Percentiles rank a stretch among this genome's conserved stretches.
phyloP scores from a whole-genome alignment of 2,797 vertebrate genomes.

The Arremon aurantiirostris region DNA sequence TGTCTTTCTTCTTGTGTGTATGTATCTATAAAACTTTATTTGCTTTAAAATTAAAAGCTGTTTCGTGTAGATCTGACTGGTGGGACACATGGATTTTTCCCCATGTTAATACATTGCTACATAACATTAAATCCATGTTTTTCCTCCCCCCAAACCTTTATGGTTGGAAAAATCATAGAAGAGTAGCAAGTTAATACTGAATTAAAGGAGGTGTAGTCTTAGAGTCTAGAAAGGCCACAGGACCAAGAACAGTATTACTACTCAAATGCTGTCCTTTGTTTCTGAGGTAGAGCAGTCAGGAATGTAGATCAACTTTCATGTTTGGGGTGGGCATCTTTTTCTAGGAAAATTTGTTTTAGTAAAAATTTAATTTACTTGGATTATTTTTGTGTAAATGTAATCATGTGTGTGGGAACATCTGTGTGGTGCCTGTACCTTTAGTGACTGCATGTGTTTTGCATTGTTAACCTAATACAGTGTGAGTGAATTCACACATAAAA shows the following conservation, averaged over 20 bases:
- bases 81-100: neutral
- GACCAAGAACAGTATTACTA: neutral
- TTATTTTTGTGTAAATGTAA: neutral
- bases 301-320: neutral
- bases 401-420: neutral
- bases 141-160: neutral
- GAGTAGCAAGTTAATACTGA: neutral
- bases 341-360: neutral
- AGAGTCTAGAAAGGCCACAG: neutral
- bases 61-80: neutral
- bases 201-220: neutral
- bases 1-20: neutral
- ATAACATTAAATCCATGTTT: neutral
- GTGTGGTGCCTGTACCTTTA: neutral
- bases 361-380: neutral
- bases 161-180: neutral
- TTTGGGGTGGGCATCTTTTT: neutral
- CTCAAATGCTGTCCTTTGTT: neutral
- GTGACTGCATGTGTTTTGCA: neutral
- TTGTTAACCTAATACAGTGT: neutral
- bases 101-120: neutral
- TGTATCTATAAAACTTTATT: neutral
- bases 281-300: neutral
- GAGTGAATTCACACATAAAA: neutral
- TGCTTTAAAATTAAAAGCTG: neutral